Base-by-base conservation (phyloP, 2,113 vertebrate species). In the Tamias sibiricus region DNA sequence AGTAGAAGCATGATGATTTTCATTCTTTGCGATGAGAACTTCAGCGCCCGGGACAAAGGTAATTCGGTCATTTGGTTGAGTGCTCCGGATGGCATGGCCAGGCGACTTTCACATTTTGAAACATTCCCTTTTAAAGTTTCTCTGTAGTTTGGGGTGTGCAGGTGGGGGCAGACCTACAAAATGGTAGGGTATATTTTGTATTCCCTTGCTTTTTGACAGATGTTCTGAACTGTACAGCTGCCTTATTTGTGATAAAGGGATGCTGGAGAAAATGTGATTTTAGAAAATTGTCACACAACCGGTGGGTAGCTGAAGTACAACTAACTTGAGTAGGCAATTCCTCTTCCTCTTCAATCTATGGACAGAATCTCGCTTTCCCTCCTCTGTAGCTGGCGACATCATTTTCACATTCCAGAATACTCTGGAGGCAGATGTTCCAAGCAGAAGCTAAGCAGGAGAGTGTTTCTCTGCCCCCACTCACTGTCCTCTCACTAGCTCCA, bases 221-320 rank as follows among this genome's bases (percentile, higher is more conserved):
- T 66, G 71, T 85, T 96, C 86, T 92, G 94, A 95, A 90, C 74
- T 96, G 97, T 96, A 87, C 96, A 97, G 97, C 96, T 87, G 87
- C 85, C 96, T 97, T 97, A 66, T 77, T 96, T 2, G 16, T 85
- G 68, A 88, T 90, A 87, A 80, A 98, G 95, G 95, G 97, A 90
- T 95, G 62, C 64, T 89, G 40, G 92, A 95, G 96, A 93, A 92
- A 88, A 95, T 88, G 89, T 94, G 35, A 74, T 97, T 95, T 32
- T 86, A 22, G 80, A 91, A 95, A 95, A 95, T 94, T 68, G 91
- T 80, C 47, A 6, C 35, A 28, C 97, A 92, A 96, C n/a, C 32
- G 1, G 28, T 84, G 75, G 71, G 40, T 42, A 87, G n/a, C 54
- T 54, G 62, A 42, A 69, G 44, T 9, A 32, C 20, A 62, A 85